Conservation (phyloP, 2,888 invertebrate species). For the Sphaerophoria rueppellii region DNA sequence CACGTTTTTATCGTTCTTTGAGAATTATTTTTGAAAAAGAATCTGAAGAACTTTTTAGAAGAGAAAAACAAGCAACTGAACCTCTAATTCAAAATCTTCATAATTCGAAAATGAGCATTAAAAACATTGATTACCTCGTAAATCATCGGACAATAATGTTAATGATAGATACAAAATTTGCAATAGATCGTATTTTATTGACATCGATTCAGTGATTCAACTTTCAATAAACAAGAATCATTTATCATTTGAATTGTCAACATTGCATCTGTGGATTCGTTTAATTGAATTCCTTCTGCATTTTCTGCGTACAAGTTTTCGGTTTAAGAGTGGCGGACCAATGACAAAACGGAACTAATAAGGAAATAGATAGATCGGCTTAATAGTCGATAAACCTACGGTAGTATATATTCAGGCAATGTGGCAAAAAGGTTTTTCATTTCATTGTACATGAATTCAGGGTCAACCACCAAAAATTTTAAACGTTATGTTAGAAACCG, state of each 20-base stretch:
- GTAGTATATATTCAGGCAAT: not conserved
- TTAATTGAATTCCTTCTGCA: not conserved
- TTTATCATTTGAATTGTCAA: constrained; percentile 1
- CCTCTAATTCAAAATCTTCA: too few relatives aligned
- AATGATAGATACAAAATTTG: too few relatives aligned
- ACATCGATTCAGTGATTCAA: not conserved
- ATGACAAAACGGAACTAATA: not conserved
- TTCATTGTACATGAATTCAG: not conserved
- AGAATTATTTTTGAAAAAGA: too few relatives aligned
- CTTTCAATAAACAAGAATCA: not conserved
- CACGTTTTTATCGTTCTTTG: too few relatives aligned
- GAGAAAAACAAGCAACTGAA: too few relatives aligned
- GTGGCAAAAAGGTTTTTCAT: not conserved
- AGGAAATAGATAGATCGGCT: not conserved
- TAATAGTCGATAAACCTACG: not conserved
- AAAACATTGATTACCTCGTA: too few relatives aligned
- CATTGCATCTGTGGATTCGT: not conserved
- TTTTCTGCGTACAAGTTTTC: not conserved
- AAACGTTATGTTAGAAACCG: not conserved
- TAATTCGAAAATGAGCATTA: too few relatives aligned
- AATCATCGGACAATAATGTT: too few relatives aligned
- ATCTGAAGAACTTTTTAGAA: too few relatives aligned
- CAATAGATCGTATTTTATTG: not conserved
- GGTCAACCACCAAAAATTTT: not conserved
- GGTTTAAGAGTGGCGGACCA: not conserved